A percentile compares a stretch with the other conserved stretches of the same genome.
phyloP scores from a whole-genome alignment of 92 coral and sea anemone species.

The Umimayanthus chanpuru region DNA sequence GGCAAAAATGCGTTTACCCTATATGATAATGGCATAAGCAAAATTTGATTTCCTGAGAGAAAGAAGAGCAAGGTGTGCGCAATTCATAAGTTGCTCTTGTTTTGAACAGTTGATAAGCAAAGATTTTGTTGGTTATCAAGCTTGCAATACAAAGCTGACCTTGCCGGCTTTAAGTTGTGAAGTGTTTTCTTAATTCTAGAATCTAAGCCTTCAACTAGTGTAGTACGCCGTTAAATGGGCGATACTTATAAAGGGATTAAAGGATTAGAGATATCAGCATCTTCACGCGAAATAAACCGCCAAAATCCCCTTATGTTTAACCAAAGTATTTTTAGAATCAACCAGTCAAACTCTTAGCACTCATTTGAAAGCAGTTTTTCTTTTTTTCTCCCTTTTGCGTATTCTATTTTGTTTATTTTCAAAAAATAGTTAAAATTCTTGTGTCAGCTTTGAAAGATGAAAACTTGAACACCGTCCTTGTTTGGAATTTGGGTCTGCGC shows the following conservation, averaged over 20 bases:
- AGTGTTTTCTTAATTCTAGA: neutral
- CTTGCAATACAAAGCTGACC: neutral
- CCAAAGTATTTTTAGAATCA: neutral
- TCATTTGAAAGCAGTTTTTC: neutral
- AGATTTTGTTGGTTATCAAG: neutral
- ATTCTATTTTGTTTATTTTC: neutral
- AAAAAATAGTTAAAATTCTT: slow-evolving; percentile 16
- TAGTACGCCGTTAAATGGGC: neutral
- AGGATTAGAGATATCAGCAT: slow-evolving; percentile 32
- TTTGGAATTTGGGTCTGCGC: neutral
- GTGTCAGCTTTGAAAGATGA: slow-evolving; percentile 1
- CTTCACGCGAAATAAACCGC: slow-evolving; percentile 29
- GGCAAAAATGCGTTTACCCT: neutral
- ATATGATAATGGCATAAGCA: neutral
- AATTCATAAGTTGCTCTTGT: neutral
- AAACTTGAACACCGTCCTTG: neutral
- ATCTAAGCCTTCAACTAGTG: neutral
- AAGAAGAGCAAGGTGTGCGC: neutral
- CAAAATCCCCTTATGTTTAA: slow-evolving; percentile 7
- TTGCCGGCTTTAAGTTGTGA: neutral
- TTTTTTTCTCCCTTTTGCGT: neutral
- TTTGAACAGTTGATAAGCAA: neutral
- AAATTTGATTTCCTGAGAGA: neutral
- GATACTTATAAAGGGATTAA: slow-evolving; percentile 29
- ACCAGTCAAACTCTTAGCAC: neutral